Evolutionary conservation across 2,113 vertebrate species (phyloP).

Genomic region (Brienomyrus brachyistius): DNA sequence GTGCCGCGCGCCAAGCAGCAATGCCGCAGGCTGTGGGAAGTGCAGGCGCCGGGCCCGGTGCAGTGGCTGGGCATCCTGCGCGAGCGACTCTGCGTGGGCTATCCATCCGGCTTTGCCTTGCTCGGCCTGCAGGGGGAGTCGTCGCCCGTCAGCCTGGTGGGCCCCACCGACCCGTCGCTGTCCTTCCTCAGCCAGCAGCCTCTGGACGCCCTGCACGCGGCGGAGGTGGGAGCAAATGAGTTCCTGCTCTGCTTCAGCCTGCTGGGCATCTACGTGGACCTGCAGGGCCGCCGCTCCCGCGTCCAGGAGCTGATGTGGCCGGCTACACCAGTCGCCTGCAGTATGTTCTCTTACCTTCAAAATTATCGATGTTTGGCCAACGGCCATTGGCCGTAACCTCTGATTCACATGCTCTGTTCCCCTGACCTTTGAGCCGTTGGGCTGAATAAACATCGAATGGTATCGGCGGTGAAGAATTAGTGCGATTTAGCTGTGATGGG

Average conservation of each 20-base stretch:
- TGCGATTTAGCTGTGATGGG: background rate
- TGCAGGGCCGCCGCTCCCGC: conserved; percentile 81
- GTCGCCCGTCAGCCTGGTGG: conserved; percentile 84
- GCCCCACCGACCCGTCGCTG: conserved; percentile 80
- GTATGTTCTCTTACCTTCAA: conserved; percentile 61
- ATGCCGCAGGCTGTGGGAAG: conserved; percentile 75
- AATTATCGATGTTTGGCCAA: background rate
- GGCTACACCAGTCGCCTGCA: conserved; percentile 83
- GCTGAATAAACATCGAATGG: background rate
- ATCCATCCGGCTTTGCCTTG: conserved; percentile 87
- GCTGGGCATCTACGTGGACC: conserved; percentile 90
- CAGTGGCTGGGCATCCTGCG: conserved; percentile 87
- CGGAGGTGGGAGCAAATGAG: conserved; percentile 75
- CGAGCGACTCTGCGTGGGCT: conserved; percentile 87
- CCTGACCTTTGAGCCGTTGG: background rate
- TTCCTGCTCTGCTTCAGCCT: conserved; percentile 96
- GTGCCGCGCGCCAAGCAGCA: conserved; percentile 76
- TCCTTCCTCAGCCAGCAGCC: conserved; percentile 84
- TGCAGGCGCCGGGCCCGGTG: conserved; percentile 74
- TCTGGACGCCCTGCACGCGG: conserved; percentile 86
- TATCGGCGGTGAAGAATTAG: background rate
- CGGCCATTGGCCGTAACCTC: background rate
- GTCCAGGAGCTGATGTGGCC: conserved; percentile 97
- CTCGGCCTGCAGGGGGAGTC: conserved; percentile 88
- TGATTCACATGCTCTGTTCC: background rate